Base-by-base conservation (phyloP, 2,113 vertebrate species). In the Vireo altiloquus region DNA sequence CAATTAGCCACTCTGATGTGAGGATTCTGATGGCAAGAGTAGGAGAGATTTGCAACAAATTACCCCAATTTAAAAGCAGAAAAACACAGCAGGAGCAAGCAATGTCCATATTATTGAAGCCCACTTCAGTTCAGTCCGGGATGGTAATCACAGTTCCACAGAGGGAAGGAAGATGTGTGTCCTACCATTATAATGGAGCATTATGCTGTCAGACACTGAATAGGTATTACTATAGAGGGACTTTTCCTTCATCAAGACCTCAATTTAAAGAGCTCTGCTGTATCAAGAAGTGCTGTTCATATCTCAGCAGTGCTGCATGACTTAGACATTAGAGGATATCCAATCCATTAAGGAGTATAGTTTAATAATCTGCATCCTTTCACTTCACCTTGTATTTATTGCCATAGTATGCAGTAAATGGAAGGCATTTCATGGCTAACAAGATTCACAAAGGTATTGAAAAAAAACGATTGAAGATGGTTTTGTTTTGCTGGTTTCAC, bases 401-500 rank as follows among this genome's bases (percentile, higher is more conserved):
- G 83, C 82, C 88, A 76, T 61, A 71, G 69, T 82, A 82, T 72
- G 88, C 90, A 90, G 80, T 79, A 96, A 94, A 95, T 92, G 57
- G 40, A 52, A 94, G 64, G 49, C 49, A 83, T 90, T 94, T 89
- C 57, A 79, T 68, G 69, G 56, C 57, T 93, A 96, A 90, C 53
- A 87, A 93, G 76, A 90, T 60, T 92, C 86, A 94, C 71, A 90
- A 87, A 89, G 69, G 65, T 87, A 69, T 59, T 22, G 79, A 68
- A 77, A 57, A n/a, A 71, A 72, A 49, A 15, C 1, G 9, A 66
- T 30, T 46, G 23, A 65, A 89, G 80, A 89, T 68, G 64, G 85
- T 71, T 97, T 96, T 95, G 69, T 65, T 93, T 95, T 90, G 75
- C 93, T 94, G 61, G 61, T 82, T 94, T 96, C 90, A 92, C 76